These are phyloP conservation scores for Phenganax subtilis DNA, from an alignment of 92 coral and sea anemone genomes.

Conservation along the genomic window DNA sequence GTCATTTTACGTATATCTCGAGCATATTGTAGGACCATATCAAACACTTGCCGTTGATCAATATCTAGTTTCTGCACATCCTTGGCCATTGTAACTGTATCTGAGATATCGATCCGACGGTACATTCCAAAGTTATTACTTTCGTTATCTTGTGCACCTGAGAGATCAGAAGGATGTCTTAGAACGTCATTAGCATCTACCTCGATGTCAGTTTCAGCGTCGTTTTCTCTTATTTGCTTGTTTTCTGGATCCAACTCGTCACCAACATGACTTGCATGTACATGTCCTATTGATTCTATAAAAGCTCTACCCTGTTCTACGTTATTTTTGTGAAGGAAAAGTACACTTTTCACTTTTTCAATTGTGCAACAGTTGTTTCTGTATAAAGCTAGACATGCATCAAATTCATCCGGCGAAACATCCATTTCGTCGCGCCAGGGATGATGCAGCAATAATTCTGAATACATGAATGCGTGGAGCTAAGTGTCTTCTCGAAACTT, in stretches of 20 bases:
- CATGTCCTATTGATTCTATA: conserved; percentile 25
- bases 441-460: conserved; percentile 15
- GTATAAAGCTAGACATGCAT: conserved; percentile 21
- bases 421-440: conserved; percentile 13
- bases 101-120: conserved; percentile 36
- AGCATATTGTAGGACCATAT: too few species aligned
- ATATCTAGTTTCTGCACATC: too few species aligned
- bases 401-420: conserved; percentile 27
- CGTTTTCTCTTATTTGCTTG: conserved; percentile 13
- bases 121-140: too few species aligned
- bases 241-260: conserved; percentile 14
- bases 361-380: conserved; percentile 14
- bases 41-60: too few species aligned
- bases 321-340: conserved; percentile 35
- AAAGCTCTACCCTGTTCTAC: conserved; percentile 28
- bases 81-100: too few species aligned
- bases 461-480: conserved; percentile 34
- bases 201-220: conserved; percentile 4
- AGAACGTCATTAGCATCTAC: conserved; percentile 27
- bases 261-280: conserved; percentile 26
- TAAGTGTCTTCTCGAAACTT: conserved; percentile 29
- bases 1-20: too few species aligned
- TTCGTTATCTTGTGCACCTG: neutral
- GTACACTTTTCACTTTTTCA: conserved; percentile 32
- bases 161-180: conserved; percentile 20